Conservation (phyloP, 2,888 invertebrate species). For the Salpingus planirostris region DNA sequence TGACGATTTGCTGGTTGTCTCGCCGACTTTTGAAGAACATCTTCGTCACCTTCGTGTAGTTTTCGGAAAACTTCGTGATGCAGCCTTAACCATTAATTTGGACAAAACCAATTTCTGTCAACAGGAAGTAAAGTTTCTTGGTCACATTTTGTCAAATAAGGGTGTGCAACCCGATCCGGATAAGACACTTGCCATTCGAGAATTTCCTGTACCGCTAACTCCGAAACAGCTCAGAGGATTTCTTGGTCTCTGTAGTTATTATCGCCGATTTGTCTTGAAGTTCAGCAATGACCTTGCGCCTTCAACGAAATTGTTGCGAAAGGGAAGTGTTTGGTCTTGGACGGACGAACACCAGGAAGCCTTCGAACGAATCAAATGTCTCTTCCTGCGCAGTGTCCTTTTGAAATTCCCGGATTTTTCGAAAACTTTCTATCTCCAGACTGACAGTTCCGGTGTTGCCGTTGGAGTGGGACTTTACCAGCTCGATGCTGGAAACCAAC, state of each 20-base stretch:
- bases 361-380: background rate
- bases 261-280: background rate
- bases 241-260: background rate
- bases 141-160: background rate
- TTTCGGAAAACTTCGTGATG: background rate
- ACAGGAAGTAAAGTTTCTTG: background rate
- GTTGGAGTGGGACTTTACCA: too few relatives aligned
- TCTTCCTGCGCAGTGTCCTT: background rate
- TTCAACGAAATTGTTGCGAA: background rate
- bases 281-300: background rate
- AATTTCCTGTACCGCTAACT: background rate
- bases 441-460: too few relatives aligned
- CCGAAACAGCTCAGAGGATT: background rate
- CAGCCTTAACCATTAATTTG: background rate
- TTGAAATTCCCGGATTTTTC: background rate
- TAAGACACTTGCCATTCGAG: background rate
- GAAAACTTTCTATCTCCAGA: too few relatives aligned
- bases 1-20: constrained; percentile 20
- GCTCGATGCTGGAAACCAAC: too few relatives aligned
- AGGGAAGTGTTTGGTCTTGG: background rate
- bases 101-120: background rate
- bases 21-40: background rate
- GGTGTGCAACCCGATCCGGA: background rate
- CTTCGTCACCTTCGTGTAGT: background rate
- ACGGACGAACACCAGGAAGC: background rate